Evolutionary conservation across 1,140 invertebrate genomes (phyloP).

Genomic region (Neodiprion virginianus): DNA sequence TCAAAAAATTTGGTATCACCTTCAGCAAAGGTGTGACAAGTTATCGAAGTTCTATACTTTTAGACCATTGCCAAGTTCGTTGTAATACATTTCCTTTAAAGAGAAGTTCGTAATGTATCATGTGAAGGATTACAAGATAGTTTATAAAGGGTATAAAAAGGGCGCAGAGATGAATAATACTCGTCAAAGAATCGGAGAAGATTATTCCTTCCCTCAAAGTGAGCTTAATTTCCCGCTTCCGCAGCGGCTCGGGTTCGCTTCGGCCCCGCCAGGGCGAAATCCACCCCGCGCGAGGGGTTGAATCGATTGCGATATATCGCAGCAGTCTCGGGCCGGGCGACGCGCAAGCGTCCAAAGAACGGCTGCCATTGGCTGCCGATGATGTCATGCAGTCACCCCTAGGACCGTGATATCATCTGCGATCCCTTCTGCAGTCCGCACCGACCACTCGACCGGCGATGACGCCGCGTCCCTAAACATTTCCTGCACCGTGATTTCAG

Average conservation of each 20-base stretch:
- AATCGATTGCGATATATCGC: conserved; percentile 62
- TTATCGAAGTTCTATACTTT: too few species aligned
- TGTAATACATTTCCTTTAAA: too few species aligned
- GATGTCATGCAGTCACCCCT: conserved; percentile 61
- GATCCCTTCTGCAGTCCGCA: conserved; percentile 60
- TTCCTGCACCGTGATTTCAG: conserved; percentile 22
- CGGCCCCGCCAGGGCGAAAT: not conserved
- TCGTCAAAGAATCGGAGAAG: too few species aligned
- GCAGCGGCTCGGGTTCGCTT: not conserved
- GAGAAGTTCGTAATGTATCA: too few species aligned
- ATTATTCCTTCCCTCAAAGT: too few species aligned
- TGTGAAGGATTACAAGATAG: too few species aligned
- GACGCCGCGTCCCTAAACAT: conserved; percentile 39
- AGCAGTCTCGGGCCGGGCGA: conserved; percentile 33
- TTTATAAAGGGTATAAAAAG: too few species aligned
- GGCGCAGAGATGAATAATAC: too few species aligned
- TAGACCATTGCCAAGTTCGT: too few species aligned
- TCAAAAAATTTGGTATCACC: too few species aligned
- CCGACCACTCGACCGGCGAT: conserved; percentile 52
- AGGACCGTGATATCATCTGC: conserved; percentile 57
- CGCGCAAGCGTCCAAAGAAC: conserved; percentile 36
- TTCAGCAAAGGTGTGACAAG: too few species aligned
- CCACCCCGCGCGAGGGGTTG: not conserved
- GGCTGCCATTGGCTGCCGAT: conserved; percentile 50
- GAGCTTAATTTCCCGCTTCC: not conserved